Percentiles rank a stretch among this genome's conserved stretches.
phyloP scores from a whole-genome alignment of 2,113 vertebrate species.

The Raphicerus campestris region DNA sequence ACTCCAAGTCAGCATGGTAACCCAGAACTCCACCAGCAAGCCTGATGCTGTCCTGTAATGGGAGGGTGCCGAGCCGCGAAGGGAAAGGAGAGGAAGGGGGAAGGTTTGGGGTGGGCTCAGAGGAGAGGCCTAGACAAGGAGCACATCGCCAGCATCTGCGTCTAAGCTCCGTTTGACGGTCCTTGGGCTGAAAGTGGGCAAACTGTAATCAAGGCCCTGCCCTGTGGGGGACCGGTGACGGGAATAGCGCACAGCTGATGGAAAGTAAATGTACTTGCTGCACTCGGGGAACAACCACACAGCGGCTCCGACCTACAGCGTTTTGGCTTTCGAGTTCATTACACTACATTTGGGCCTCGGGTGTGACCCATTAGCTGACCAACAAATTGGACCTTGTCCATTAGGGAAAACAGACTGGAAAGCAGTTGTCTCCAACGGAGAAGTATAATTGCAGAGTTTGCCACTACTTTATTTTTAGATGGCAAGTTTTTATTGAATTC shows the following conservation, averaged over 20 bases:
- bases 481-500: slow-evolving; percentile 45
- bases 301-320: not conserved
- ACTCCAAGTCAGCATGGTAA: not conserved
- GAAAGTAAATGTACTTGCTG: not conserved
- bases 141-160: accelerated
- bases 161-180: no score
- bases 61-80: not conserved
- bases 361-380: slow-evolving; percentile 22
- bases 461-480: slow-evolving; percentile 70
- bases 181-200: not conserved
- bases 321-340: slow-evolving; percentile 62
- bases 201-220: not conserved
- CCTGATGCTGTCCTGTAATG: not conserved
- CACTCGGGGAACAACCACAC: not conserved
- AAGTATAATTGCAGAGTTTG: slow-evolving; percentile 66
- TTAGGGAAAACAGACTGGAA: slow-evolving; percentile 57
- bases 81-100: not conserved
- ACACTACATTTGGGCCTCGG: slow-evolving; percentile 32
- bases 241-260: not conserved
- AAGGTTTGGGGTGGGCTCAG: no score
- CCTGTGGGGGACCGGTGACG: not conserved
- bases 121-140: not conserved
- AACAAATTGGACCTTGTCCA: slow-evolving; percentile 37
- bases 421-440: slow-evolving; percentile 65
- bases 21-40: not conserved